phyloP scores from a whole-genome alignment of 1,140 invertebrate genomes.

The Nasonia longicornis region DNA sequence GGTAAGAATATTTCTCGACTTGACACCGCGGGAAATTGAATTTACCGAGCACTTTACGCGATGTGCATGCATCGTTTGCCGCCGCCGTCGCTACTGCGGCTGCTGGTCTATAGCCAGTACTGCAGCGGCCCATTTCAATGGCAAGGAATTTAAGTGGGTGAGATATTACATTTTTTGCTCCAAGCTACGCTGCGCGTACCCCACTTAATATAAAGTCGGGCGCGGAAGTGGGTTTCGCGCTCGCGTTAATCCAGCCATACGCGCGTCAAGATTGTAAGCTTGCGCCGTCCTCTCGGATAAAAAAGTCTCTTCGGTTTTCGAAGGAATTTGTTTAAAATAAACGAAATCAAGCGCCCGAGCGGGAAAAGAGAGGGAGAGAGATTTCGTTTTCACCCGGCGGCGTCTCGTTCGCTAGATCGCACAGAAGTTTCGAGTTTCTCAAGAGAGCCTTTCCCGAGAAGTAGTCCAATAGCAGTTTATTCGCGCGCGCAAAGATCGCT shows the following conservation, averaged over 20 bases:
- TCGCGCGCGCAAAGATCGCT: conserved; percentile 6
- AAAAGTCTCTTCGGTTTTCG: not conserved
- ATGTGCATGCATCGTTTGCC: conserved; percentile 35
- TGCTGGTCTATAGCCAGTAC: not conserved
- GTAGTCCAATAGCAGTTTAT: conserved; percentile 38
- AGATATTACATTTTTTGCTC: conserved; percentile 26
- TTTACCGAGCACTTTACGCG: conserved; percentile 44
- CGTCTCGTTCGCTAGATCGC: not conserved
- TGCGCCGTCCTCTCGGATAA: not conserved
- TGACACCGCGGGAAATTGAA: conserved; percentile 44
- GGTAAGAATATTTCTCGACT: conserved; percentile 45
- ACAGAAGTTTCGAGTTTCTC: conserved; percentile 32
- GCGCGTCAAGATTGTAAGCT: not conserved
- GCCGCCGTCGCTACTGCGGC: not conserved
- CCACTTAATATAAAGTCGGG: not conserved
- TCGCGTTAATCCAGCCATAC: not conserved
- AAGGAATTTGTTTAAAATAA: conserved; percentile 18
- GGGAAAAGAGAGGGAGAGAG: not conserved
- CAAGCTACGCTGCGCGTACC: not conserved
- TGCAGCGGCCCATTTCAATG: conserved; percentile 13
- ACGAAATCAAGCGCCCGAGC: conserved; percentile 8
- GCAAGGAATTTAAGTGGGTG: conserved; percentile 16
- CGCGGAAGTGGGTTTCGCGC: not conserved
- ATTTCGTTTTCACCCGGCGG: not conserved
- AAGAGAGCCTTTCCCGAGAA: conserved; percentile 8